phyloP scores from a whole-genome alignment of 1,140 invertebrate genomes.

The Aricia agestis region DNA sequence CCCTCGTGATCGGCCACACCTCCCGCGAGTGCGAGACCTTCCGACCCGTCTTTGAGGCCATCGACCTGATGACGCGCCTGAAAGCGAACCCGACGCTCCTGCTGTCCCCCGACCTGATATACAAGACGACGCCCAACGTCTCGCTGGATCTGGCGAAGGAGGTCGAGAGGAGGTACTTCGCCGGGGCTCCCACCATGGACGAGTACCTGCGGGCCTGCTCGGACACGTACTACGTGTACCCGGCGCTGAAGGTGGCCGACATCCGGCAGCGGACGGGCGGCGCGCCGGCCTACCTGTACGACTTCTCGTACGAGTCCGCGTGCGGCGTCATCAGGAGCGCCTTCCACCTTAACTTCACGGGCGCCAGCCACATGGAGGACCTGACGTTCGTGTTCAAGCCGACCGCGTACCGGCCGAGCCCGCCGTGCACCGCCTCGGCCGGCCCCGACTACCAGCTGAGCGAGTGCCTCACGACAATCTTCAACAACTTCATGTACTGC shows the following conservation, averaged over 20 bases:
- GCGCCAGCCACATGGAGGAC: constrained; percentile 57
- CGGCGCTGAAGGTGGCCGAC: constrained; percentile 47
- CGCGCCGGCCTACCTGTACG: constrained; percentile 48
- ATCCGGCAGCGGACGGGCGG: constrained; percentile 30
- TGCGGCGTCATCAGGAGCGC: constrained; percentile 42
- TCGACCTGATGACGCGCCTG: constrained; percentile 44
- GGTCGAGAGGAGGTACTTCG: constrained; percentile 43
- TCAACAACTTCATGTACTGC: constrained; percentile 47
- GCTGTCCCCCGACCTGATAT: constrained; percentile 38
- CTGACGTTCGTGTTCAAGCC: constrained; percentile 50
- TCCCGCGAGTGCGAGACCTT: constrained; percentile 51
- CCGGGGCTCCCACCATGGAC: constrained; percentile 38
- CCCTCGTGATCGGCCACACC: constrained; percentile 54
- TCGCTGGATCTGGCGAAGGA: constrained; percentile 32
- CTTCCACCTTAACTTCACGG: constrained; percentile 35
- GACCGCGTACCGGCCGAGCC: constrained; percentile 22
- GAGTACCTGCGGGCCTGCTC: constrained; percentile 43
- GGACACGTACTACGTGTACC: constrained; percentile 49
- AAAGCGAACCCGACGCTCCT: constrained; percentile 37
- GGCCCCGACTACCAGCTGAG: constrained; percentile 33
- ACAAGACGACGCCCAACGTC: constrained; percentile 29
- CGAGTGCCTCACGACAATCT: constrained; percentile 43
- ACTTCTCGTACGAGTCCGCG: constrained; percentile 44
- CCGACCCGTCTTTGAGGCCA: constrained; percentile 41
- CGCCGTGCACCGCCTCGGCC: not conserved